Evolutionary conservation across 2,797 vertebrate genomes (phyloP), one percentile per base, ranked within the genome.

Genomic region (Onychomys leucogaster): DNA sequence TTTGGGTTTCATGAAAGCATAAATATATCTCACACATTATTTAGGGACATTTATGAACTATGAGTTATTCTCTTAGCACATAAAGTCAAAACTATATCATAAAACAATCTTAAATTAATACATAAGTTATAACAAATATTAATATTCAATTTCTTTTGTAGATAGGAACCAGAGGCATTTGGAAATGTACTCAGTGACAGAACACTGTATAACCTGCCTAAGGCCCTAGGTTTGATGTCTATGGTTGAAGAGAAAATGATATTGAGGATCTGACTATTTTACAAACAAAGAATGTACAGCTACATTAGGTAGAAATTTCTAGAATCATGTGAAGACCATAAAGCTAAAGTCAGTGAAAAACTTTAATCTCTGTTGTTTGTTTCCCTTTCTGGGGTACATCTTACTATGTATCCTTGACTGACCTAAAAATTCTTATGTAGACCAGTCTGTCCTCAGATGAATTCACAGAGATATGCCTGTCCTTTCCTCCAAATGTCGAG

Each of bases 1-100:
- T 94, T 97, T 49, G 91, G 91, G 27, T 95, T 67, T 21, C 49
- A 90, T 90, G 57, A 94, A 88, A 92, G 4, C 59, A 76, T 97
- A 93, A 94, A 92, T 96, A 90, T 63, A 92, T 46, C 37, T 71
- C 91, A 93, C 76, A 55, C 76, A 91, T 23, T 95, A 94, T 73
- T 93, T 59, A 93, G 46, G 25, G 55, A 49, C 7, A 41, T 84
- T 96, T 90, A 88, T 94, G 52, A 95, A 78, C n/a, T 55, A 81
- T 71, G 57, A 90, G 67, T 41, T 59, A 0, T 94, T 61, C 27
- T 82, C 34, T 67, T 65, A 96, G 27, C n/a, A 77, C 9, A 78
- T 93, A 94, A 91, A 94, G 29, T 93, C 59, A 93, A 52, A 94
- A 80, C 34, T 71, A 57, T 85, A 19, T 73, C 29, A 87, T 93